These are phyloP conservation scores for Oncorhynchus masou DNA, from an alignment of 2,113 vertebrate genomes.

Conservation along the genomic window DNA sequence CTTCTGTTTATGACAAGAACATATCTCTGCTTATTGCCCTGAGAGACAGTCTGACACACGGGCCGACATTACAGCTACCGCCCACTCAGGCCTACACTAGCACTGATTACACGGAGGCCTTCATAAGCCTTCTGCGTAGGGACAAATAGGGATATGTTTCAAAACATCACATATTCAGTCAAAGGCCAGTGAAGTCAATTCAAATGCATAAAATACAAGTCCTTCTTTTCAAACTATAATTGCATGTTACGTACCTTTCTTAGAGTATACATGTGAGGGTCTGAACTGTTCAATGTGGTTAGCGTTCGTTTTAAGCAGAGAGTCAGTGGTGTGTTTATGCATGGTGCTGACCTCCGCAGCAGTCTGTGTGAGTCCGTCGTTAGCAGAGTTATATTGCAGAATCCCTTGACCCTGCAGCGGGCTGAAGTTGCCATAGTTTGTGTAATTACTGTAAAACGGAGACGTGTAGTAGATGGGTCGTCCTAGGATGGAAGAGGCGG, in stretches of 20 bases:
- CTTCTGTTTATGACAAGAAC: conserved; percentile 76
- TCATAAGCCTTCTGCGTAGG: background rate
- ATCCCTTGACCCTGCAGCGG: conserved; percentile 94
- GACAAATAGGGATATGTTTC: too few relatives aligned
- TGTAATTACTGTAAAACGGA: conserved; percentile 97
- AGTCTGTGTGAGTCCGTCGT: conserved; percentile 80
- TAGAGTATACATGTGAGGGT: conserved; percentile 83
- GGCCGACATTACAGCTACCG: background rate
- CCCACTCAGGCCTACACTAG: conserved; percentile 1
- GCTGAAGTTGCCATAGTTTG: conserved; percentile 97
- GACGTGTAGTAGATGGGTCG: conserved; percentile 97
- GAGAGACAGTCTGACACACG: background rate
- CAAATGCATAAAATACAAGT: background rate
- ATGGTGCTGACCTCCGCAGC: conserved; percentile 73
- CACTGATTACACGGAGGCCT: background rate
- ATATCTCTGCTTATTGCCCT: conserved; percentile 63
- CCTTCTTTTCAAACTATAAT: background rate
- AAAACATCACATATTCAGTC: background rate
- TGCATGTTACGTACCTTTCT: conserved; percentile 88
- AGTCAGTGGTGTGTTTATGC: conserved; percentile 85
- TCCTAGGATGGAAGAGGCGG: conserved; percentile 89
- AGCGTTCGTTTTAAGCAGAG: conserved; percentile 81
- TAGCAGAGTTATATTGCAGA: conserved; percentile 87
- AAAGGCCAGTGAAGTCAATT: background rate
- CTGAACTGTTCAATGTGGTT: conserved; percentile 88